phyloP scores from a whole-genome alignment of 2,797 vertebrate genomes.

The Phrynocephalus vlangalii region DNA sequence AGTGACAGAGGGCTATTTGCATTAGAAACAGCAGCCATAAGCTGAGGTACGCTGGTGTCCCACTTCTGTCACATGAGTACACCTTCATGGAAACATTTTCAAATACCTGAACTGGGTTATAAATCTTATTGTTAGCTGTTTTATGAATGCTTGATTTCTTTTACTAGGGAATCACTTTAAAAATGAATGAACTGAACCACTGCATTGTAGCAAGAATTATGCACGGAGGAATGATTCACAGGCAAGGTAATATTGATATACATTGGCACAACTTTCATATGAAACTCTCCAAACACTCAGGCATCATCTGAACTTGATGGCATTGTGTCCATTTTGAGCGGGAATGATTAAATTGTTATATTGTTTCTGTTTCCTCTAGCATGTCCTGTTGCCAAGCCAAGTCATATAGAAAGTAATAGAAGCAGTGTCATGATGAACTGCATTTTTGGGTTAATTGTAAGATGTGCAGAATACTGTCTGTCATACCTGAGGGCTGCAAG shows the following conservation, averaged over 20 bases:
- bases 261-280: not conserved
- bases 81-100: not conserved
- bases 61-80: not conserved
- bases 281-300: not conserved
- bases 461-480: not conserved
- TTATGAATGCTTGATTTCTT: slow-evolving; percentile 49
- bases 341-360: not conserved
- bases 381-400: not conserved
- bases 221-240: slow-evolving; percentile 99
- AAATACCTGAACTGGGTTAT: slow-evolving; percentile 10
- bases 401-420: not conserved
- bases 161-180: slow-evolving; percentile 94
- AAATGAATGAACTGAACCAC: slow-evolving; percentile 98
- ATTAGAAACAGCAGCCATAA: not conserved
- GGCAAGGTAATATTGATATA: slow-evolving; percentile 87
- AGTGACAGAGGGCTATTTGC: not conserved
- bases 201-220: slow-evolving; percentile 98
- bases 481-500: not conserved
- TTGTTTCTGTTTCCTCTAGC: not conserved
- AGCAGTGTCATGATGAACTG: not conserved
- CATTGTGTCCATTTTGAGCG: not conserved
- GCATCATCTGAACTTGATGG: not conserved
- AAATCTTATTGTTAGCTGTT: slow-evolving; percentile 27
- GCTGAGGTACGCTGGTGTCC: not conserved
- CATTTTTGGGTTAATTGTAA: not conserved